Conservation (phyloP, 2,113 vertebrate genomes). For the Stictonetta naevosa region DNA sequence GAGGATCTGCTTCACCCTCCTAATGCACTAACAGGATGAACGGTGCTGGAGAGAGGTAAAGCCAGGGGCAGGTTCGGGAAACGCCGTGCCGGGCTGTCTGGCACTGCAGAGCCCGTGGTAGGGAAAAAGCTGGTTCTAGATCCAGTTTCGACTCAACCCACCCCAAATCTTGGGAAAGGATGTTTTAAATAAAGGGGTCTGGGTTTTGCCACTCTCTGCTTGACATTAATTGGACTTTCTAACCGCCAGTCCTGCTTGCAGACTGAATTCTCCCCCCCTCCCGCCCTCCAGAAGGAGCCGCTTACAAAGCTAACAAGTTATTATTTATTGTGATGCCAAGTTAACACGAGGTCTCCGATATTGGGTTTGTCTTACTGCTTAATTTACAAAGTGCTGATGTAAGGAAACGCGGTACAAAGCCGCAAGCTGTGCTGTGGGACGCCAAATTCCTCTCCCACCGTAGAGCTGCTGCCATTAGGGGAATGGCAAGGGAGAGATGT, state of each 20-base stretch:
- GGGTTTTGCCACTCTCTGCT: conserved; percentile 51
- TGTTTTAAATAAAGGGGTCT: background rate
- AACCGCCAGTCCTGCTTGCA: background rate
- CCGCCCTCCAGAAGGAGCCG: background rate
- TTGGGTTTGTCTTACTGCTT: background rate
- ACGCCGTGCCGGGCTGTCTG: rapidly evolving
- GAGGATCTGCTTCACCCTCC: background rate
- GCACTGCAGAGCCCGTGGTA: rapidly evolving
- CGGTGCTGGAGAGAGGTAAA: conserved; percentile 3
- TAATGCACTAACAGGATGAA: conserved; percentile 31
- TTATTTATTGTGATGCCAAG: conserved; percentile 5
- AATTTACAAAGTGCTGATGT: background rate
- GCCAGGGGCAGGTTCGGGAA: background rate
- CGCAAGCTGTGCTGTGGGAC: background rate
- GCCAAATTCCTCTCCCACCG: background rate
- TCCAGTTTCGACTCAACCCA: background rate
- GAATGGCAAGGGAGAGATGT: background rate
- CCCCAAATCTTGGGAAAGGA: background rate
- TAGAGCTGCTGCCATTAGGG: background rate
- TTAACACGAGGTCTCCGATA: background rate
- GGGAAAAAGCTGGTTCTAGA: background rate
- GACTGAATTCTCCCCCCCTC: background rate
- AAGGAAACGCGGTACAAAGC: background rate
- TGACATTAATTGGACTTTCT: background rate
- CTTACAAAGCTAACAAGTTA: conserved; percentile 35